These are phyloP conservation scores for Harpalus rubripes DNA, from an alignment of 2,888 invertebrate genomes.

Conservation along the genomic window DNA sequence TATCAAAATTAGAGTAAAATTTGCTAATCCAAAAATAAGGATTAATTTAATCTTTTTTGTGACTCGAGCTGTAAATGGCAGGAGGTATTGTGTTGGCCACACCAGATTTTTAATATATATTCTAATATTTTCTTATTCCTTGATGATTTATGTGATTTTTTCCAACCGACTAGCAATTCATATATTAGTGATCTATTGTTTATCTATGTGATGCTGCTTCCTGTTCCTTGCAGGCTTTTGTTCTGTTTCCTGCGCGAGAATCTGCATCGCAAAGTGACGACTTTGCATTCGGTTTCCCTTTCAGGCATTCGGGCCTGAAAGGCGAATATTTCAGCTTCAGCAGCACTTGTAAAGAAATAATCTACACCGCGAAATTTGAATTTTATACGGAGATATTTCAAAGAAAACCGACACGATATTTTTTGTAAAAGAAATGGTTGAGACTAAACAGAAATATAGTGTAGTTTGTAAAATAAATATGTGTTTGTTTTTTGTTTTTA, in stretches of 20 bases:
- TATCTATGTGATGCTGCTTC: neutral
- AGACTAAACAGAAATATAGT: too few relatives aligned
- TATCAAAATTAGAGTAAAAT: too few relatives aligned
- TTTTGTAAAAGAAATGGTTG: neutral
- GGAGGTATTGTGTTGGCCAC: too few relatives aligned
- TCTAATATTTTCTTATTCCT: too few relatives aligned
- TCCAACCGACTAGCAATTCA: too few relatives aligned
- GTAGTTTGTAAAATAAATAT: too few relatives aligned
- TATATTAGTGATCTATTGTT: neutral
- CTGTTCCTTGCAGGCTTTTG: neutral
- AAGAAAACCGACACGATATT: neutral
- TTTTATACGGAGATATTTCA: neutral
- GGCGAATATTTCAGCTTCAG: neutral
- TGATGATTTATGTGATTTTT: too few relatives aligned
- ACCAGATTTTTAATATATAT: too few relatives aligned
- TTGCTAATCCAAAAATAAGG: too few relatives aligned
- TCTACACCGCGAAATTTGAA: neutral
- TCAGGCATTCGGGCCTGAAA: neutral
- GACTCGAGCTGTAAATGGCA: too few relatives aligned
- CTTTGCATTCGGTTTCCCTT: conserved; percentile 1
- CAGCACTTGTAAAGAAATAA: neutral
- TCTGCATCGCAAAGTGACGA: conserved; percentile 4
- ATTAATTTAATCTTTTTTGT: too few relatives aligned
- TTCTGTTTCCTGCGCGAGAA: neutral
- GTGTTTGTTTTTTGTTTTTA: too few relatives aligned